A percentile compares a stretch with the other conserved stretches of the same genome.
These are phyloP conservation scores for Schlechtendalia chinensis DNA, from an alignment of 1,140 invertebrate genomes.

Conservation along the genomic window DNA sequence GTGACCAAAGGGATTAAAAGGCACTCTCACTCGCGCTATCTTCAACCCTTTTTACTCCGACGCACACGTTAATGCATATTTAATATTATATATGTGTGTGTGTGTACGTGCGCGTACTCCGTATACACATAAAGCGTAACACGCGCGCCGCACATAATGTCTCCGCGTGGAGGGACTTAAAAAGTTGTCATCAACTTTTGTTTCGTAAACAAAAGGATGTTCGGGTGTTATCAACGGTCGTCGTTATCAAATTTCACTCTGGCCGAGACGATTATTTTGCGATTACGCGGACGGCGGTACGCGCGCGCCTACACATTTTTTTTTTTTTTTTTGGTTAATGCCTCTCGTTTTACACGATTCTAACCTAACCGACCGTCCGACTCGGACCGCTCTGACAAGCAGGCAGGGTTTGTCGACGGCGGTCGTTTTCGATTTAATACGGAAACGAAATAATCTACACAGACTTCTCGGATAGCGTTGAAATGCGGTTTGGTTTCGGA, in stretches of 20 bases:
- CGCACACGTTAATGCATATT: conserved; percentile 49
- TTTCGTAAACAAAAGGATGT: conserved; percentile 33
- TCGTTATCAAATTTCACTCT: conserved; percentile 44
- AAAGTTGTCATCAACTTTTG: conserved; percentile 49
- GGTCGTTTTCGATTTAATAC: background rate
- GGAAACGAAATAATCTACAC: no score
- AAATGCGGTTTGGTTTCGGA: no score
- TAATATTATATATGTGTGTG: conserved; percentile 31
- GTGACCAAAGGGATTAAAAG: conserved; percentile 49
- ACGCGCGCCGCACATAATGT: background rate
- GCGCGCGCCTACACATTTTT: background rate
- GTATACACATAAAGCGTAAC: background rate
- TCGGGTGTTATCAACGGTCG: conserved; percentile 32
- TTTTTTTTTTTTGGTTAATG: no score
- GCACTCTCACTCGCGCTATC: conserved; percentile 45
- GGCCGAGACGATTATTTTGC: conserved; percentile 19
- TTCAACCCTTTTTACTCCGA: conserved; percentile 48
- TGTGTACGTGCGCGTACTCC: background rate
- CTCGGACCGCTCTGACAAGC: no score
- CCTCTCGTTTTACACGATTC: conserved; percentile 2
- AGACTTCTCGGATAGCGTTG: no score
- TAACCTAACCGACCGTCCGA: background rate
- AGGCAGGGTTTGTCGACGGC: no score
- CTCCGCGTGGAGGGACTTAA: conserved; percentile 31
- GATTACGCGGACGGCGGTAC: conserved; percentile 27